Percentiles rank a stretch among this genome's conserved stretches.
phyloP scores from a whole-genome alignment of 2,797 vertebrate species.

The Rhyacichthys aspro region DNA sequence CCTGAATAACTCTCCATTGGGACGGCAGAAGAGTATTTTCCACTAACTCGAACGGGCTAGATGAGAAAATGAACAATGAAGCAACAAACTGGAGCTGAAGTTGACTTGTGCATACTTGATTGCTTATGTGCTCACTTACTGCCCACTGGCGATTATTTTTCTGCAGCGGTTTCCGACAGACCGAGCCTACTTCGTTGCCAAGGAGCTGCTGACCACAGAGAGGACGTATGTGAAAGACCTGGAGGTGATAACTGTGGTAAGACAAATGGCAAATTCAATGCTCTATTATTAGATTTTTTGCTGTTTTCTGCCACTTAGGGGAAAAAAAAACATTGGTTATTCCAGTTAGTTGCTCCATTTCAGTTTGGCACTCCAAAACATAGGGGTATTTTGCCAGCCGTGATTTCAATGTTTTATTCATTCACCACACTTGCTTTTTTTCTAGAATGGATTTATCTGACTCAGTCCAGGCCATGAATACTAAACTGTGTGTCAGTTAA shows the following conservation, averaged over 20 bases:
- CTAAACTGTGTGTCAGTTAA: conserved; percentile 53
- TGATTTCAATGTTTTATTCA: conserved; percentile 51
- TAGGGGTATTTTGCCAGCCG: conserved; percentile 58
- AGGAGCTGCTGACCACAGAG: conserved; percentile 93
- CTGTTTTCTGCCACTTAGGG: conserved; percentile 20
- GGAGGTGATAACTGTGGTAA: conserved; percentile 94
- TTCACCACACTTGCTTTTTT: conserved; percentile 28
- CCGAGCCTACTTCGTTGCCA: conserved; percentile 94
- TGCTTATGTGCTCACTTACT: conserved; percentile 10
- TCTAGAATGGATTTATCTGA: conserved; percentile 60
- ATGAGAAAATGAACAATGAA: conserved; percentile 1
- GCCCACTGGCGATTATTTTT: conserved; percentile 20
- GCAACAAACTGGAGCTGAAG: conserved; percentile 1
- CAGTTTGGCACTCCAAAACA: conserved; percentile 42
- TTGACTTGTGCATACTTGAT: neutral
- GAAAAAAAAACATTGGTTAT: conserved; percentile 66
- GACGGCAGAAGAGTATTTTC: conserved; percentile 36
- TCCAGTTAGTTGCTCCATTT: conserved; percentile 51
- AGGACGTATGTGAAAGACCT: conserved; percentile 94
- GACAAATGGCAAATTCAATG: conserved; percentile 34
- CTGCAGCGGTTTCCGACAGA: conserved; percentile 91
- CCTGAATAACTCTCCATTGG: conserved; percentile 53
- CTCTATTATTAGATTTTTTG: conserved; percentile 32
- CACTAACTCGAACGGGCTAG: conserved; percentile 30
- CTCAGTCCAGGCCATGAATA: conserved; percentile 57